phyloP scores from a whole-genome alignment of 2,888 invertebrate genomes.

The Linyphia triangularis region DNA sequence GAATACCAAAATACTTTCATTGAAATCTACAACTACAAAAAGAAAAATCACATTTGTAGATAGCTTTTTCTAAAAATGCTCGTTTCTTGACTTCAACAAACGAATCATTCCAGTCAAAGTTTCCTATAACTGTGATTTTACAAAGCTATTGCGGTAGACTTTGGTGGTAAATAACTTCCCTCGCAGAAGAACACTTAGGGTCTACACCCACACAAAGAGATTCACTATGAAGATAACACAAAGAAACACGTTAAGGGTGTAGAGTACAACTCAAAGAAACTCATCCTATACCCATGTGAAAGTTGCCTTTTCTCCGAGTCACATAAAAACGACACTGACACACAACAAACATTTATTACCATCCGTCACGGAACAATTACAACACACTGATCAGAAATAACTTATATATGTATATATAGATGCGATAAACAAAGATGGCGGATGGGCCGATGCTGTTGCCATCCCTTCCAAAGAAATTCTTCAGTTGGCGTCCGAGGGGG shows the following conservation, averaged over 20 bases:
- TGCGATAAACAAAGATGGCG: background rate
- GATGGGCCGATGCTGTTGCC: slow-evolving; percentile 25
- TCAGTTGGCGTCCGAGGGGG: slow-evolving; percentile 45
- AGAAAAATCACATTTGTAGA: too few species aligned
- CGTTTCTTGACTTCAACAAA: too few species aligned
- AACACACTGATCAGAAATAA: background rate
- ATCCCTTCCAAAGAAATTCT: background rate
- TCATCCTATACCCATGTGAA: background rate
- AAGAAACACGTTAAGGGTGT: background rate
- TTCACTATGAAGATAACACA: background rate
- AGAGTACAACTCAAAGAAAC: background rate
- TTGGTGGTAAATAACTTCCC: background rate
- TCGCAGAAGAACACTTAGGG: background rate
- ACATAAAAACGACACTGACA: background rate
- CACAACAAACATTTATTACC: background rate
- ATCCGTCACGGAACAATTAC: background rate
- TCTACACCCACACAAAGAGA: background rate
- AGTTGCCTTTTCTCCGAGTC: slow-evolving; percentile 29
- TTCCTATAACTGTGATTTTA: too few species aligned
- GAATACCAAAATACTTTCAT: too few species aligned
- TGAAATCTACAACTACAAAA: too few species aligned
- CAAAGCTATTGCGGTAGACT: background rate
- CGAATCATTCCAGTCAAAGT: too few species aligned
- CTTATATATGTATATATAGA: background rate
- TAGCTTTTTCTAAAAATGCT: too few species aligned